phyloP scores from a whole-genome alignment of 2,113 vertebrate genomes.

The Atlantisia rogersi region DNA sequence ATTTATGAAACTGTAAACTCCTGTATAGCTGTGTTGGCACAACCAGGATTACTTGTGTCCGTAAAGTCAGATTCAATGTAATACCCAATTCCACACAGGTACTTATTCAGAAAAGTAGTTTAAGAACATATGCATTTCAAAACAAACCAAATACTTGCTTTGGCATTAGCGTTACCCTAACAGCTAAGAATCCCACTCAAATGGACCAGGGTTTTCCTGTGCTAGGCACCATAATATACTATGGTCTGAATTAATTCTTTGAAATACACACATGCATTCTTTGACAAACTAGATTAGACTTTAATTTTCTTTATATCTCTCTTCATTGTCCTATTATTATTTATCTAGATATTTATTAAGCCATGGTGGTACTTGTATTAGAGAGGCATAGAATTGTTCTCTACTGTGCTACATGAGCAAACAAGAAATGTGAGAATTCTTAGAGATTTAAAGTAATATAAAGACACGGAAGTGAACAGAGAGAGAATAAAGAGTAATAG shows the following conservation, averaged over 20 bases:
- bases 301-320: constrained; percentile 1
- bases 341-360: constrained; percentile 35
- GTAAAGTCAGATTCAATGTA: not conserved
- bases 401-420: not conserved
- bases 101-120: not conserved
- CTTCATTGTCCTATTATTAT: not conserved
- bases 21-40: not conserved
- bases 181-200: not conserved
- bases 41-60: not conserved
- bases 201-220: not conserved
- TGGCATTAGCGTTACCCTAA: not conserved
- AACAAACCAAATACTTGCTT: not conserved
- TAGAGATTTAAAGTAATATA: constrained; percentile 41
- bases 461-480: constrained; percentile 22
- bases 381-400: constrained; percentile 24
- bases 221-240: not conserved
- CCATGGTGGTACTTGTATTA: not conserved
- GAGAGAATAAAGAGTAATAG: not conserved
- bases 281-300: not conserved
- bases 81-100: not conserved
- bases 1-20: not conserved
- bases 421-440: constrained; percentile 21
- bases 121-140: not conserved
- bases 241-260: not conserved
- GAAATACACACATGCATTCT: not conserved